Evolutionary conservation across 2,113 vertebrate genomes (phyloP).

Genomic region (Brachyhypopomus gauderio): DNA sequence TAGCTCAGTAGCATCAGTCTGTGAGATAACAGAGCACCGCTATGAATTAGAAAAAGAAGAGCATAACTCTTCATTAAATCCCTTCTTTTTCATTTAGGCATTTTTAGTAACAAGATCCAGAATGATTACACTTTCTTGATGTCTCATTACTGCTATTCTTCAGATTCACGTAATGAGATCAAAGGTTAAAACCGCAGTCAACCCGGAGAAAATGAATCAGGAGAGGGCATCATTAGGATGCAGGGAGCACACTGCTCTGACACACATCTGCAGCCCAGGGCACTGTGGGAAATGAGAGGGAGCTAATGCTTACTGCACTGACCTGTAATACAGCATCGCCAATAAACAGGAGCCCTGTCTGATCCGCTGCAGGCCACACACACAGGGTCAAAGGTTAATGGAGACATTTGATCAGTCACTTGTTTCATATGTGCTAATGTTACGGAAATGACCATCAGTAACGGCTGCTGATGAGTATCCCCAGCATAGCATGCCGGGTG

Average conservation of each 20-base stretch:
- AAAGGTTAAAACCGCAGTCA: slow-evolving; percentile 49
- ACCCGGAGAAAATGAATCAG: slow-evolving; percentile 52
- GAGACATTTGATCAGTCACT: slow-evolving; percentile 64
- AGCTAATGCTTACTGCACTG: slow-evolving; percentile 64
- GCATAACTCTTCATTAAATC: slow-evolving; percentile 1
- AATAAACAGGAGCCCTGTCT: slow-evolving; percentile 89
- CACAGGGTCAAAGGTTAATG: slow-evolving; percentile 77
- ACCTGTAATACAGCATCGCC: slow-evolving; percentile 93
- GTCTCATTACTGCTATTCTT: slow-evolving; percentile 37
- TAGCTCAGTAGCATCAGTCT: not conserved
- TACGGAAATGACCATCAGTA: slow-evolving; percentile 62
- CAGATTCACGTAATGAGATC: slow-evolving; percentile 43
- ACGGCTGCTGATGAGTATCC: slow-evolving; percentile 59
- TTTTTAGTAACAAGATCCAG: slow-evolving; percentile 25
- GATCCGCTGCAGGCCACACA: slow-evolving; percentile 81
- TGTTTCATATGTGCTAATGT: slow-evolving; percentile 67
- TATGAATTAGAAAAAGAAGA: not conserved
- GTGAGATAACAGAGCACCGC: not conserved
- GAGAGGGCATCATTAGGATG: slow-evolving; percentile 46
- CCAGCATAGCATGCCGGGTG: slow-evolving; percentile 54
- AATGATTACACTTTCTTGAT: slow-evolving; percentile 17
- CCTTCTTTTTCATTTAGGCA: not conserved
- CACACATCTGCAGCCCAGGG: slow-evolving; percentile 47
- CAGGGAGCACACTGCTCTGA: slow-evolving; percentile 41
- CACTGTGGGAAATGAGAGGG: slow-evolving; percentile 38